Conservation (phyloP, 1,140 invertebrate species). For the Eumaeus atala region DNA sequence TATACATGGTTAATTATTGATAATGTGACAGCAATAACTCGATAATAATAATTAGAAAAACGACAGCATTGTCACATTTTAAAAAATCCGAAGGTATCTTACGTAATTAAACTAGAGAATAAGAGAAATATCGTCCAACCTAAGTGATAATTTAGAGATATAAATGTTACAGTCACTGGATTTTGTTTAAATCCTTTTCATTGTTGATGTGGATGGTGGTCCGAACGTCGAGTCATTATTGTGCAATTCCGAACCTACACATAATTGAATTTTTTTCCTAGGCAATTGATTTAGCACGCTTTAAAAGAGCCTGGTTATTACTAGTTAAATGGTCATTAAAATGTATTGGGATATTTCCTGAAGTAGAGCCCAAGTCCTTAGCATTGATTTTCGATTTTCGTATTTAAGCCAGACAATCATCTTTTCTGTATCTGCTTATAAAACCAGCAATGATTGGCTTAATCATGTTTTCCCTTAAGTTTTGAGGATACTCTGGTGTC, state of each 20-base stretch:
- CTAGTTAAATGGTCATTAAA: no score
- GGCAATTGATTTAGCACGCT: no score
- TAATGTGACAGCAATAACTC: no score
- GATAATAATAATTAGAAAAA: no score
- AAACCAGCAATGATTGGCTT: not conserved
- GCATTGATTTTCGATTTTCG: not conserved
- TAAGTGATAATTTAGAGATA: not conserved
- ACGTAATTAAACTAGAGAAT: not conserved
- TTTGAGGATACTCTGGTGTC: not conserved
- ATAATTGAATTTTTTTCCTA: no score
- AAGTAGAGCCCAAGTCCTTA: not conserved
- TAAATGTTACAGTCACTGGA: not conserved
- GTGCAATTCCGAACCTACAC: no score
- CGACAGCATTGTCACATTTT: no score
- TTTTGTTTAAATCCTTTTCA: constrained; percentile 6
- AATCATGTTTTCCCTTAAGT: not conserved
- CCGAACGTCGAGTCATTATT: not conserved
- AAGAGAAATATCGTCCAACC: not conserved
- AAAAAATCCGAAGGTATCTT: not conserved
- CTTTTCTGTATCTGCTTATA: not conserved
- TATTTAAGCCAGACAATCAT: not conserved
- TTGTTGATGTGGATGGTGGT: not conserved
- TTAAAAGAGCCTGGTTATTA: no score
- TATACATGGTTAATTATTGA: no score
- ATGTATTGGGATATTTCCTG: not conserved